Evolutionary conservation across 2,888 invertebrate genomes (phyloP).

Genomic region (Sturmia bella): DNA sequence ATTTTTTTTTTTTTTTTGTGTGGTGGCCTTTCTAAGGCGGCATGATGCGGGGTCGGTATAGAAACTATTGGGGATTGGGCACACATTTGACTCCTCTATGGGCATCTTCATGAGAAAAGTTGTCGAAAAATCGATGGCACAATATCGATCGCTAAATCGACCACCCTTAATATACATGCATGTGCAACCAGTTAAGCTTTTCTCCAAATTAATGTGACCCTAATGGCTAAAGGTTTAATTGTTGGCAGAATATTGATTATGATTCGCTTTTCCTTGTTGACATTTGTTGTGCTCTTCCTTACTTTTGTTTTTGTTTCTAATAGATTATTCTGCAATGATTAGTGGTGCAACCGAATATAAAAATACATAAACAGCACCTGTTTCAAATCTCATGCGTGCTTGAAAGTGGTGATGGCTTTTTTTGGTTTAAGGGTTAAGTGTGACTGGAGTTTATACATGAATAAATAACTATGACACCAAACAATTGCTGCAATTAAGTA

Average conservation of each 20-base stretch:
- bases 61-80: too few relatives aligned
- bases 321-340: conserved; percentile 81
- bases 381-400: conserved; percentile 79
- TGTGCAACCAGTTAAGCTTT: not conserved
- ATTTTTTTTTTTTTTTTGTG: too few relatives aligned
- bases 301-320: conserved; percentile 68
- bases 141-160: too few relatives aligned
- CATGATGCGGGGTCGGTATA: too few relatives aligned
- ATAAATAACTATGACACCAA: conserved; percentile 51
- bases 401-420: conserved; percentile 32
- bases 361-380: conserved; percentile 80
- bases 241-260: conserved; percentile 36
- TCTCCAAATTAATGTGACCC: not conserved
- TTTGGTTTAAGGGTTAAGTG: conserved; percentile 57
- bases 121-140: too few relatives aligned
- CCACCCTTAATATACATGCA: too few relatives aligned
- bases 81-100: too few relatives aligned
- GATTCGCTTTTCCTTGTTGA: conserved; percentile 54
- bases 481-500: conserved; percentile 43
- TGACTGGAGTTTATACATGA: conserved; percentile 45
- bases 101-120: too few relatives aligned
- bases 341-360: conserved; percentile 70
- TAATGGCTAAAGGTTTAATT: conserved; percentile 40
- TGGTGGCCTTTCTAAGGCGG: too few relatives aligned
- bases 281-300: conserved; percentile 45